A percentile compares a stretch with the other conserved stretches of the same genome.
phyloP scores from a whole-genome alignment of 2,797 vertebrate genomes.

The Salmo trutta region DNA sequence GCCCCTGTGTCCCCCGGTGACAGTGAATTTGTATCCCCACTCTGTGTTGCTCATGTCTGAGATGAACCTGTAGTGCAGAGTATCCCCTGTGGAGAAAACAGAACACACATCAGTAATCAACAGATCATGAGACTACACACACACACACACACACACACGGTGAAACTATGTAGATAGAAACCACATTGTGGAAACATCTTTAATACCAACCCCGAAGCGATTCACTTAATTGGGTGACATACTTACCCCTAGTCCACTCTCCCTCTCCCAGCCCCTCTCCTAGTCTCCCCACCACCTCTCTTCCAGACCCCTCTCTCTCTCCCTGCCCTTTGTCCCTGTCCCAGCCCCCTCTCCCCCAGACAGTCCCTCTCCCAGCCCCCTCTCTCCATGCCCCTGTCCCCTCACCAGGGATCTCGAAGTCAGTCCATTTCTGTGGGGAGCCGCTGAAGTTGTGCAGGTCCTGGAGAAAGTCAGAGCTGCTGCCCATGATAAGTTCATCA shows the following conservation, averaged over 20 bases:
- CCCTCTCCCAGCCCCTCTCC: not conserved
- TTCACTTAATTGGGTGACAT: no score
- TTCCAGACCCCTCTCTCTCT: not conserved
- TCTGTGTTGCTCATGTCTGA: slow-evolving; percentile 99
- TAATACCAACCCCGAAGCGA: no score
- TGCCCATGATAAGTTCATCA: slow-evolving; percentile 92
- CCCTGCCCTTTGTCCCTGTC: no score
- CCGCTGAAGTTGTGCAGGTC: slow-evolving; percentile 95
- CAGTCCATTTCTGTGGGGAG: slow-evolving; percentile 92
- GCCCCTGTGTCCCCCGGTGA: slow-evolving; percentile 93
- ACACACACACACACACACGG: not conserved
- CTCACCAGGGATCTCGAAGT: slow-evolving; percentile 96
- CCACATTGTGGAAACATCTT: no score
- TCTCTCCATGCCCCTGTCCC: not conserved
- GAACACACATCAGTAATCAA: not conserved
- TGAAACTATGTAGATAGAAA: no score
- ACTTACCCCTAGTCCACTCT: no score
- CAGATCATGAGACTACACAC: not conserved
- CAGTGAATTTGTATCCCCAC: slow-evolving; percentile 97
- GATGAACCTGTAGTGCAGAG: slow-evolving; percentile 91
- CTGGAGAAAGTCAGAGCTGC: slow-evolving; percentile 92
- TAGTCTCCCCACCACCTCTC: not conserved
- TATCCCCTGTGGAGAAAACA: slow-evolving; percentile 81
- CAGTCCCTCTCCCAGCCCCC: not conserved
- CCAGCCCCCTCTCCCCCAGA: not conserved